A percentile compares a stretch with the other conserved stretches of the same genome.
Evolutionary conservation across 2,888 invertebrate genomes (phyloP).

Genomic region (Acleris cristana): DNA sequence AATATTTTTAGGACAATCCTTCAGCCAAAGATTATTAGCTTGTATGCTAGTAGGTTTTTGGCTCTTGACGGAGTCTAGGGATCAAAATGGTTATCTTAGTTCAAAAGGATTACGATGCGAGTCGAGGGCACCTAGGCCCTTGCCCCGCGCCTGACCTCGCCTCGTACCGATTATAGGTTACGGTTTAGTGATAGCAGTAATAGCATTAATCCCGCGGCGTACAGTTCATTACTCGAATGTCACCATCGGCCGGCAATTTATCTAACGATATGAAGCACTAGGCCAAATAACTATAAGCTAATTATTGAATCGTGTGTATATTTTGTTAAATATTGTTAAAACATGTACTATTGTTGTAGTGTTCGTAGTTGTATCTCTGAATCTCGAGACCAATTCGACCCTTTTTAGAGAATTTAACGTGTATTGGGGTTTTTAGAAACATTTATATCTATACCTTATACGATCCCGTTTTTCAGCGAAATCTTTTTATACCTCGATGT

Average conservation of each 20-base stretch:
- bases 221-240: constrained; percentile 11
- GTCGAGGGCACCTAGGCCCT: background rate
- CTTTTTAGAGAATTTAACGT: constrained; percentile 73
- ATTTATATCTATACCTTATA: constrained; percentile 69
- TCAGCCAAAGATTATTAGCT: no score
- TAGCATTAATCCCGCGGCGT: constrained; percentile 4
- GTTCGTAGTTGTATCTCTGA: constrained; percentile 70
- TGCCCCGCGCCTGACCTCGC: background rate
- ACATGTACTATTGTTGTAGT: constrained; percentile 67
- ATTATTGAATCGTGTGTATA: constrained; percentile 65
- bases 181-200: background rate
- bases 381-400: constrained; percentile 80
- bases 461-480: constrained; percentile 70
- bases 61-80: no score
- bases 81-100: no score
- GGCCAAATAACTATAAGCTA: constrained; percentile 43
- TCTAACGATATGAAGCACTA: constrained; percentile 34
- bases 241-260: constrained; percentile 5
- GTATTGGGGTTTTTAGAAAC: constrained; percentile 74
- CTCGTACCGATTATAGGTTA: background rate
- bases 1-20: no score
- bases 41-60: no score
- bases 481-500: constrained; percentile 75
- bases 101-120: background rate
- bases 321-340: constrained; percentile 79